Conservation (phyloP, 1,140 invertebrate genomes). For the Oryctes rhinoceros region DNA sequence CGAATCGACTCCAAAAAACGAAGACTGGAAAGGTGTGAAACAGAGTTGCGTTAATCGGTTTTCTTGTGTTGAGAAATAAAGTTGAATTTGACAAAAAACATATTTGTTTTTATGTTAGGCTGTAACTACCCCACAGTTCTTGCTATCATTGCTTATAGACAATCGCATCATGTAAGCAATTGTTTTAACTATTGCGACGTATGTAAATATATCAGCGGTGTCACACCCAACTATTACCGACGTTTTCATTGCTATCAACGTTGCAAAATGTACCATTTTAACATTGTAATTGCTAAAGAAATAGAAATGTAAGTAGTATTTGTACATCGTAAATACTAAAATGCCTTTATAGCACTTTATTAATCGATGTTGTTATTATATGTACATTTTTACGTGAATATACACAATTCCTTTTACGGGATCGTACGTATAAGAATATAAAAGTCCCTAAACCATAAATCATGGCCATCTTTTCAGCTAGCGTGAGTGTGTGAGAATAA, state of each 20-base stretch:
- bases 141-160: no score
- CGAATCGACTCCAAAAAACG: no score
- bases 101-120: no score
- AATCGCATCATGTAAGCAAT: no score
- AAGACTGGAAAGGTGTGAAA: no score
- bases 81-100: no score
- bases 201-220: not conserved
- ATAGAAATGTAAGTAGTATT: not conserved
- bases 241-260: not conserved
- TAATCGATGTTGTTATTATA: not conserved
- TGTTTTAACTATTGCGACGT: no score
- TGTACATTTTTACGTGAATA: not conserved
- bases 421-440: not conserved
- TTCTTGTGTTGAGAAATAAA: no score
- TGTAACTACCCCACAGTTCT: no score
- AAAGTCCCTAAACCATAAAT: slow-evolving; percentile 1
- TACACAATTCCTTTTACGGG: slow-evolving; percentile 3
- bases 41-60: no score
- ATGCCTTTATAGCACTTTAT: not conserved
- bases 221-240: not conserved
- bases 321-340: not conserved
- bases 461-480: not conserved
- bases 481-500: slow-evolving; percentile 15
- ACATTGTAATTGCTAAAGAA: not conserved
- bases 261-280: not conserved